Evolutionary conservation across 2,797 vertebrate genomes (phyloP).

Genomic region (Tokudaia tokunoshimensis): DNA sequence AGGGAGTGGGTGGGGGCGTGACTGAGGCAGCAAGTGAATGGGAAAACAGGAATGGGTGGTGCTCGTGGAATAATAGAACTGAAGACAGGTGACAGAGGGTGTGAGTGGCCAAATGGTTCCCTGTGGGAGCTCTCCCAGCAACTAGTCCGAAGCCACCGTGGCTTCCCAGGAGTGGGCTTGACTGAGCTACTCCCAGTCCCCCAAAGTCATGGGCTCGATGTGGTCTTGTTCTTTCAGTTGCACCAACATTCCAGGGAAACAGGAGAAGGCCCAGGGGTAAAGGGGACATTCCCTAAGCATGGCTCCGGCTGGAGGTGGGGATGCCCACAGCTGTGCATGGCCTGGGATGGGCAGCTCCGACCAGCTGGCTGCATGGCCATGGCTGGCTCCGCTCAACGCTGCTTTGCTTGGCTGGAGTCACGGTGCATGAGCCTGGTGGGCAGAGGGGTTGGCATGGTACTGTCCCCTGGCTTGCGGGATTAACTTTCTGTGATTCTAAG

Average conservation of each 20-base stretch:
- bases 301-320: conserved; percentile 72
- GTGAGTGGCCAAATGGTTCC: background rate
- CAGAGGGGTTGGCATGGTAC: background rate
- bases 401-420: conserved; percentile 66
- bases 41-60: background rate
- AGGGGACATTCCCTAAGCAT: conserved; percentile 73
- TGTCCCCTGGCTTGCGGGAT: conserved; percentile 46
- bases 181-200: background rate
- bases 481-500: conserved; percentile 63
- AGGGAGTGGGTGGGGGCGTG: conserved; percentile 10
- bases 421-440: conserved; percentile 52
- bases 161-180: background rate
- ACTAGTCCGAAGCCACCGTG: background rate
- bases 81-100: background rate
- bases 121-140: background rate
- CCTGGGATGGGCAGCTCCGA: conserved; percentile 62
- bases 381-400: conserved; percentile 38
- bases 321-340: conserved; percentile 75
- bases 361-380: conserved; percentile 59
- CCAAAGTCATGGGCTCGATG: conserved; percentile 65
- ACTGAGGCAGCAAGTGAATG: background rate
- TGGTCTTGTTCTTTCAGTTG: conserved; percentile 84
- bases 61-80: background rate
- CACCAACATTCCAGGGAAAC: conserved; percentile 68
- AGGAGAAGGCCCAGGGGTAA: conserved; percentile 84